Conservation (phyloP, 2,113 vertebrate genomes). For the Eupsittula cactorum region DNA sequence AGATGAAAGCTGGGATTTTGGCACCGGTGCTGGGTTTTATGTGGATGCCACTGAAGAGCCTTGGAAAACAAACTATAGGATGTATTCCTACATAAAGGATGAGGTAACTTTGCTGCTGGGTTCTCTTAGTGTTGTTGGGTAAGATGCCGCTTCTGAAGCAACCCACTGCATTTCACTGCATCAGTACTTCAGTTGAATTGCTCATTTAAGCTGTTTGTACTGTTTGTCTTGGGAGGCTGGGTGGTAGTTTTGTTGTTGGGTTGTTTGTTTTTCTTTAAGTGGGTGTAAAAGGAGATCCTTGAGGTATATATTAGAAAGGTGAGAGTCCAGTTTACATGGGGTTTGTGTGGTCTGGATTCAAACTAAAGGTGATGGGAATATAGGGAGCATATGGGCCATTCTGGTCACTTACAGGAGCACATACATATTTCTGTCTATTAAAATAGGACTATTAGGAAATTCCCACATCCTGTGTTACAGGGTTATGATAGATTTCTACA, state of each 20-base stretch:
- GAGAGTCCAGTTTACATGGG: background rate
- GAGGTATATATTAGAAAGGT: background rate
- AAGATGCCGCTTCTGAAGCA: background rate
- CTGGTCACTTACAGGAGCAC: background rate
- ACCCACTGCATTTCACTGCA: background rate
- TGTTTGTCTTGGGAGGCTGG: background rate
- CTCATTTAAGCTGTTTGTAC: background rate
- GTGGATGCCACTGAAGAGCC: constrained; percentile 90
- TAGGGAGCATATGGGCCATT: background rate
- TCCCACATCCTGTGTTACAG: background rate
- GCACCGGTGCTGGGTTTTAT: constrained; percentile 94
- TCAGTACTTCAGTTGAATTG: background rate
- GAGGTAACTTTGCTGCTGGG: constrained; percentile 80
- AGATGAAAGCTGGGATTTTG: constrained; percentile 97
- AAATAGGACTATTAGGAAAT: background rate
- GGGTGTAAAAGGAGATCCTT: background rate
- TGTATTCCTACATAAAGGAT: constrained; percentile 92
- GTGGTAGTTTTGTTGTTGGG: background rate
- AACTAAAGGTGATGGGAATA: background rate
- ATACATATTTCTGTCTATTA: background rate
- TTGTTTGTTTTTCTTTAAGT: background rate
- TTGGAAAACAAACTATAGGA: constrained; percentile 95
- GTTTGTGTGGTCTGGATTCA: background rate
- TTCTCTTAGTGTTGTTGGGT: background rate
- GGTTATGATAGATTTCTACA: background rate